Conservation (phyloP, 2,888 invertebrate genomes). For the Cerceris ruficornis region DNA sequence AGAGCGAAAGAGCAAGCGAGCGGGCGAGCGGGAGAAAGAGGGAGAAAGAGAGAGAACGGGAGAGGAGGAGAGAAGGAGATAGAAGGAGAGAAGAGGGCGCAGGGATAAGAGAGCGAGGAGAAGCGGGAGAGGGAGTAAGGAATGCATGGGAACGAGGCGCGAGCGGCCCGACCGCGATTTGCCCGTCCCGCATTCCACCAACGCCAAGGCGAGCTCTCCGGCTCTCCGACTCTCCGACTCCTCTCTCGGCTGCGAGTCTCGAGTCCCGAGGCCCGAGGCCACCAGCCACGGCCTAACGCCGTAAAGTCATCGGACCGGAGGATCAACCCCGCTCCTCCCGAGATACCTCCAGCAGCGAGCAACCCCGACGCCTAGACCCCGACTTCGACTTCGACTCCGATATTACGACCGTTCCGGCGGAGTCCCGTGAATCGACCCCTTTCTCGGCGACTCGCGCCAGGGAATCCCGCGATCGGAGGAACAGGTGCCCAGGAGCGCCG, state of each 20-base stretch:
- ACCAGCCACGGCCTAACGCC: constrained; percentile 78
- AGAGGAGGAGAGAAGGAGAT: constrained; percentile 35
- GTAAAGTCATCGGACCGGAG: constrained; percentile 75
- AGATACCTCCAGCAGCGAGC: constrained; percentile 10
- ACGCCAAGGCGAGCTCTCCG: constrained; percentile 72
- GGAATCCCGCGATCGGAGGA: too few relatives aligned
- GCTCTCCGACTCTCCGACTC: constrained; percentile 65
- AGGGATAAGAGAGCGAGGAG: constrained; percentile 46
- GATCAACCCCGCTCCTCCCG: constrained; percentile 59
- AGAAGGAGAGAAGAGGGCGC: constrained; percentile 47
- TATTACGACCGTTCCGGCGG: too few relatives aligned
- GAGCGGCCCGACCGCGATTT: constrained; percentile 81
- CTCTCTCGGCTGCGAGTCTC: constrained; percentile 52
- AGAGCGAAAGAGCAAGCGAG: constrained; percentile 34
- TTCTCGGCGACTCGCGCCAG: too few relatives aligned
- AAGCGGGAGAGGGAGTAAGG: constrained; percentile 68
- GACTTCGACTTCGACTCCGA: neutral
- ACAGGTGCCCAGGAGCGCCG: too few relatives aligned
- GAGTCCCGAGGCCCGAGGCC: constrained; percentile 74
- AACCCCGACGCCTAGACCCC: constrained; percentile 35
- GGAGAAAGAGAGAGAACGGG: constrained; percentile 31
- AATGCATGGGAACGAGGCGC: constrained; percentile 79
- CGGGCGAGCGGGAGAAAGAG: constrained; percentile 20
- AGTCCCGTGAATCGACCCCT: too few relatives aligned
- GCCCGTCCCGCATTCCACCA: constrained; percentile 82